Evolutionary conservation across 1,140 invertebrate genomes (phyloP).

Genomic region (Pseudoatta argentina): DNA sequence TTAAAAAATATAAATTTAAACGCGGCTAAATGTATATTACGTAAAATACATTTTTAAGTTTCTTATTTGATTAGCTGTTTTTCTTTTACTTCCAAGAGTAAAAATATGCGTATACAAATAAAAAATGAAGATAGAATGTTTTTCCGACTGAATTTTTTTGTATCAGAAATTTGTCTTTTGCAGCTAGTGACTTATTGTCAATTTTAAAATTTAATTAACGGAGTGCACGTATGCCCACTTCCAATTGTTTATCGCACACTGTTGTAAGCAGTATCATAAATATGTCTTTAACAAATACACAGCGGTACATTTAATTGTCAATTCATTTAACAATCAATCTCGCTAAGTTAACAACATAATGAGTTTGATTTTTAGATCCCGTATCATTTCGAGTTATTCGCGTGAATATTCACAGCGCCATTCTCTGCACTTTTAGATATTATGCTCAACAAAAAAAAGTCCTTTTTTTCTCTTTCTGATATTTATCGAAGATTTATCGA

Average conservation of each 20-base stretch:
- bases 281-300: conserved; percentile 7
- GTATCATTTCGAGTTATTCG: neutral
- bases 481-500: neutral
- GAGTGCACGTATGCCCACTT: too few relatives aligned
- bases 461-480: neutral
- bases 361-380: neutral
- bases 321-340: neutral
- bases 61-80: neutral
- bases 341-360: neutral
- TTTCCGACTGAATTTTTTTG: neutral
- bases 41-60: conserved; percentile 15
- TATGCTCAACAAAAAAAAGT: conserved; percentile 33
- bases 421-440: conserved; percentile 75
- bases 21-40: neutral
- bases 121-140: neutral
- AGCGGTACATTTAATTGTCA: neutral
- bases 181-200: conserved; percentile 21
- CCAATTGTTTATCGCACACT: neutral
- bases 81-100: conserved; percentile 9
- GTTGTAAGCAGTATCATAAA: neutral
- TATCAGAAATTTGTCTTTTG: neutral
- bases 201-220: neutral
- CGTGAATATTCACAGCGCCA: conserved; percentile 54
- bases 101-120: neutral
- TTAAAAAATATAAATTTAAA: conserved; percentile 21